Base-by-base conservation (phyloP, 2,888 invertebrate genomes). In the Hydroisotoma schaefferi region DNA sequence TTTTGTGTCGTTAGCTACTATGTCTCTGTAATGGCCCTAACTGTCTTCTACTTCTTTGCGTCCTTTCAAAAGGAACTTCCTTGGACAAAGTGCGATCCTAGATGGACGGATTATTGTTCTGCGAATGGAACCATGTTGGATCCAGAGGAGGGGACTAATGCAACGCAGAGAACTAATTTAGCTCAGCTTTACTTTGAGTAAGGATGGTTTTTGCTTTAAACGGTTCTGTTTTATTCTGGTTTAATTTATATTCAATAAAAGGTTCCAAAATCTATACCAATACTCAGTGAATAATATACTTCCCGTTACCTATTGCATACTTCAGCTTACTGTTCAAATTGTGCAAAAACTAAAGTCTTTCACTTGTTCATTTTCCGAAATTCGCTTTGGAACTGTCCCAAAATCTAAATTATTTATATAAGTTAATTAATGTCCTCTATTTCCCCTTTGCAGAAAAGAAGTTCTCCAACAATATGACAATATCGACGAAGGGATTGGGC, bases 1-100 rank as follows among this genome's bases (percentile, higher is more conserved):
- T 75, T 76, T 22, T 84, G 82, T 69, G 84, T 89, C 12, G 81
- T 87, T 1, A 84, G 87, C 0, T 90, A 90, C 76, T 90, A 90
- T 75, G 86, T 86, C 51, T 84, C 87, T 0, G 78, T 90, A 52
- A 84, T 89, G 79, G 86, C 85, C 0, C 75, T 88, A 33, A 86
- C 87, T 12, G 72, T 89, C 10, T 88, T 82, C 76, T 90, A 89
- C 76, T 77, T 90, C 71, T 76, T 82, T 8, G 83, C 84, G 73
- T 88, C 88, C 55, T 88, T 87, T 75, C 82, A 82, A 63, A 6
- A 43, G 1, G 44, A n/a, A 2, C 33, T 67, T 10, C 67, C 67
- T 8, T 67, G 67, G 67, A 47, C 59, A n/a, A 18, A 44, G 2
- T 67, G 67, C 27, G 44, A 64, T 53, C 56, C 58, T 5, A 46